Base-by-base conservation (phyloP, 2,113 vertebrate genomes). In the Leptobrachium ailaonicum region DNA sequence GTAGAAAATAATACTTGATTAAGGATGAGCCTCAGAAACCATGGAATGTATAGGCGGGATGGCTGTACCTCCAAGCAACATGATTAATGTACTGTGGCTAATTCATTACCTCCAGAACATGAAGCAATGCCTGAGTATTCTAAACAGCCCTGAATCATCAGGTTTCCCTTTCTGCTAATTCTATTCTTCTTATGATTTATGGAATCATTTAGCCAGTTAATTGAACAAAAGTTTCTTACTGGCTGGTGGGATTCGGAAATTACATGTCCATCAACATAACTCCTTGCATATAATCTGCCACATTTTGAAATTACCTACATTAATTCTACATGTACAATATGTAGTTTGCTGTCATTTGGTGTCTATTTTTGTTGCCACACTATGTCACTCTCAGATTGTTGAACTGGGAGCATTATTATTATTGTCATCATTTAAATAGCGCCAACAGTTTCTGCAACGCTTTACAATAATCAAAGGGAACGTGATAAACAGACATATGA, bases 191-290 rank as follows among this genome's bases (percentile, higher is more conserved):
- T 6, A 32, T 70, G 54, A 66, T 60, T 41, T n/a, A 40, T 58
- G 44, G 56, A 56, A 70, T 43, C 3, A 44, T 60, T 6, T 60
- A 12, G 56, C 3, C 13, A 67, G 56, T 64, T 70, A 60, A 77
- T 77, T 77, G 56, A 58, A 53, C 12, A n/a, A 4, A 69, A 43
- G 40, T 44, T 60, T 77, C 41, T 20, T 14, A 77, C 67, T 54
- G 56, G 20, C 54, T 13, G 14, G 8, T 4, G 42, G 53, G 60
- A 77, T 66, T 68, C 2, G 1, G 43, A 68, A 14, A 10, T 75
- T 64, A 12, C 73, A 44, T 2, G 14, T 75, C 73, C 58, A 75
- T 76, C 6, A 12, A 60, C 11, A 12, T 12, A 13, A 13, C 11
- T 13, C 1, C 3, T 60, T 60, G 10, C 13, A 60, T 60, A 12